phyloP scores from a whole-genome alignment of 35 echinoderm and acorn worm species.

The Nesometra sesokonis region DNA sequence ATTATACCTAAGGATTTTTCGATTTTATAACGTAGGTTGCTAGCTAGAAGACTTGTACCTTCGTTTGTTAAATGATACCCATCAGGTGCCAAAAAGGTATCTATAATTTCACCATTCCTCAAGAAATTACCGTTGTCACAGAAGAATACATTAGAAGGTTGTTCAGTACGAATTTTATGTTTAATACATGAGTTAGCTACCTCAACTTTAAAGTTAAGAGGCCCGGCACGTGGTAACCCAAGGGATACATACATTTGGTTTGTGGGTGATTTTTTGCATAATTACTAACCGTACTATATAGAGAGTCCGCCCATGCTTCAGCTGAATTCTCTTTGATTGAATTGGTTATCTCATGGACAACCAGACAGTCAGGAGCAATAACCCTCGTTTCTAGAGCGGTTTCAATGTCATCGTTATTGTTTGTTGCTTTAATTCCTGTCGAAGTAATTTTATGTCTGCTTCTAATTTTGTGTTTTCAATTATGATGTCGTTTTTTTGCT shows the following conservation, averaged over 20 bases:
- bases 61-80: constrained; percentile 1
- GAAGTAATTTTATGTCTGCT: no score
- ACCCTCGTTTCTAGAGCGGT: background rate
- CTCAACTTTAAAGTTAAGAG: background rate
- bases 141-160: background rate
- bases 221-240: background rate
- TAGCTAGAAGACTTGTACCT: background rate
- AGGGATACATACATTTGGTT: background rate
- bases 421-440: no score
- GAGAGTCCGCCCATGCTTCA: background rate
- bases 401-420: background rate
- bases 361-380: background rate
- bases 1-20: background rate
- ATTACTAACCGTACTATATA: background rate
- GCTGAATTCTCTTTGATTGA: background rate
- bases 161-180: background rate
- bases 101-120: background rate
- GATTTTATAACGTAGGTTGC: background rate
- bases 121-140: constrained; percentile 7
- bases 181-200: background rate
- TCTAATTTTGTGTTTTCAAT: no score
- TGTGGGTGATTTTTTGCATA: background rate
- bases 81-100: background rate
- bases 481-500: no score
- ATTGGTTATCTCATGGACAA: constrained; percentile 15